Base-by-base conservation (phyloP, 2,888 invertebrate species). In the Mesorhabditis spiculigera region DNA sequence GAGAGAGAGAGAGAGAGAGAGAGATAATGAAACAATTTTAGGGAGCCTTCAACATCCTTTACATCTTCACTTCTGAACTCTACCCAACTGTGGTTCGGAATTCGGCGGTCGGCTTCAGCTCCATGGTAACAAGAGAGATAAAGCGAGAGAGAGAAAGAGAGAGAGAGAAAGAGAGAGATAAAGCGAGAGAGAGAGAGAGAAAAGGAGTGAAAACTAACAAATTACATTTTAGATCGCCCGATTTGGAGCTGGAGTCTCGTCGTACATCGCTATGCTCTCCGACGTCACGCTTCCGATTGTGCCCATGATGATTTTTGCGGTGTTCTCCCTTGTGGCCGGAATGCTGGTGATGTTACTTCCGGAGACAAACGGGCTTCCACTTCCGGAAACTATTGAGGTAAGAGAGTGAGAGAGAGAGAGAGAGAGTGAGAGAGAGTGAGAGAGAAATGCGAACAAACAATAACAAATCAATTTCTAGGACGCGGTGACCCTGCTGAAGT, bases 41-140 rank as follows among this genome's bases (percentile, higher is more conserved):
- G 78, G 78, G 80, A 50, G 86, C 85, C 45, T 86, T 86, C 78
- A 85, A 84, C 74, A 85, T 86, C 64, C 78, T 86, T 65, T 86
- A 86, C 80, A 86, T 86, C 65, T 86, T 84, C 78, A 85, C 86
- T 10, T 78, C 78, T 45, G 86, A 86, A 72, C 72, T 86, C 62
- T 86, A 86, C 69, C 86, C 86, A 42, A 86, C 86, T 8, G 82
- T 86, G 5, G 80, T 86, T 45, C 76, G 86, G 3, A 86, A 86
- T 71, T 79, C 79, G 42, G 85, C 83, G 13, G 83, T 83, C 5
- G 82, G 82, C 8, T 73, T 79, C 66, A 81, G 78, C 63, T 79
- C 79, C 10, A 83, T 82, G 82, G 80, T 77, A n/a, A 70, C 65
- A 6, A 28, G 28, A 3, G 28, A 28, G 28, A 28, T 28, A 28